Evolutionary conservation across 2,113 vertebrate genomes (phyloP).

Genomic region (Orcinus orca): DNA sequence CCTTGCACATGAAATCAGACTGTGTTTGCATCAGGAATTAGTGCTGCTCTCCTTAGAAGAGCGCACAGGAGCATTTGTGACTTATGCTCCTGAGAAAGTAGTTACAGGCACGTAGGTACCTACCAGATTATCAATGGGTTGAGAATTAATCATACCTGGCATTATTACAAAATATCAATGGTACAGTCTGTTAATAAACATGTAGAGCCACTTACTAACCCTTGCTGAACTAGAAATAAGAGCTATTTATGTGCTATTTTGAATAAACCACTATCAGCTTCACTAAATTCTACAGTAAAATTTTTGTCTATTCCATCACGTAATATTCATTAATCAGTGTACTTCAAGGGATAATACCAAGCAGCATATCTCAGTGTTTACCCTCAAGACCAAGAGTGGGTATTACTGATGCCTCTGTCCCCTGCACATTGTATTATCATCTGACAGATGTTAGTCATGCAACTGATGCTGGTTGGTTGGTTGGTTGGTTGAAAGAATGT

Average conservation of each 20-base stretch:
- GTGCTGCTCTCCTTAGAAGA: neutral
- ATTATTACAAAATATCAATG: neutral
- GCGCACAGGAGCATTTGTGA: neutral
- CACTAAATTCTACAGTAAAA: slow-evolving; percentile 3
- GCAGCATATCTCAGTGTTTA: neutral
- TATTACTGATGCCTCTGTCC: neutral
- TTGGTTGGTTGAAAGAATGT: neutral
- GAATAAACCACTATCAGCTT: neutral
- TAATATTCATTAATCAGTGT: neutral
- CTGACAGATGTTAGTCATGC: neutral
- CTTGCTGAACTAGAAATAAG: slow-evolving; percentile 49
- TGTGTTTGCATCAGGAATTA: neutral
- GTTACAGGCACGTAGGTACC: neutral
- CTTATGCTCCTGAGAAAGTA: neutral
- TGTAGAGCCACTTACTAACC: neutral
- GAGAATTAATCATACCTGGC: slow-evolving; percentile 7
- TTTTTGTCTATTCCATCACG: neutral
- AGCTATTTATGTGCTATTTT: slow-evolving; percentile 48
- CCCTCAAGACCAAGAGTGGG: neutral
- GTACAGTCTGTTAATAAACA: neutral
- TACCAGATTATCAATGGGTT: neutral
- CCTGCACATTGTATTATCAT: neutral
- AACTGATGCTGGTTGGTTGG: neutral
- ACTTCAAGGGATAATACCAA: neutral
- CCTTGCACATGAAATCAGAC: neutral